A percentile compares a stretch with the other conserved stretches of the same genome.
Evolutionary conservation across 1,140 invertebrate genomes (phyloP).

Genomic region (Drosophila baimaii): DNA sequence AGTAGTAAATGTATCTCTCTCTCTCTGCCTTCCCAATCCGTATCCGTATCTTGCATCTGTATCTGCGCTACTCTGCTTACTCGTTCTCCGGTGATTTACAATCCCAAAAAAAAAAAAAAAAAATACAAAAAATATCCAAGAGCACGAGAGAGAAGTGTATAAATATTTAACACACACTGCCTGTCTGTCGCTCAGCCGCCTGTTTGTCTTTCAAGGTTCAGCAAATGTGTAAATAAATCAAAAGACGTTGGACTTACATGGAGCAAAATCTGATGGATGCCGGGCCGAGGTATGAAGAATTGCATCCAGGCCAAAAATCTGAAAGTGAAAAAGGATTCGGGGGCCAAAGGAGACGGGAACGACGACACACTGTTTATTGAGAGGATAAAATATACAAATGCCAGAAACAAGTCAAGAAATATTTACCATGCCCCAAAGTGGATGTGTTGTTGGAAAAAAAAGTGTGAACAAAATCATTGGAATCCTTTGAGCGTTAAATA

Average conservation of each 20-base stretch:
- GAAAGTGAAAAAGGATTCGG: conserved; percentile 4
- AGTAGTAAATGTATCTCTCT: not conserved
- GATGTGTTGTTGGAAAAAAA: not conserved
- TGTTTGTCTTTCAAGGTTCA: conserved; percentile 52
- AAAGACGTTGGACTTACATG: conserved; percentile 43
- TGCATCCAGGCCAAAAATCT: conserved; percentile 7
- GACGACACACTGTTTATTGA: not conserved
- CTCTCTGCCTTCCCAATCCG: not conserved
- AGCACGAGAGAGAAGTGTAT: conserved; percentile 20
- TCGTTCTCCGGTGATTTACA: conserved; percentile 60
- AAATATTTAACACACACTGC: conserved; percentile 48
- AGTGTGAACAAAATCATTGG: not conserved
- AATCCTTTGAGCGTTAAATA: not conserved
- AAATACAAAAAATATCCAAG: conserved; percentile 6
- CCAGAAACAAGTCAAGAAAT: not conserved
- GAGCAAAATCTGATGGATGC: conserved; percentile 34
- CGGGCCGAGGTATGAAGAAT: conserved; percentile 21
- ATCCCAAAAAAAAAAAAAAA: conserved; percentile 25
- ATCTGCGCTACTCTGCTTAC: conserved; percentile 33
- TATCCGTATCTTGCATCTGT: conserved; percentile 49
- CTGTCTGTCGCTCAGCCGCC: conserved; percentile 16
- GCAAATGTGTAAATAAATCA: conserved; percentile 56
- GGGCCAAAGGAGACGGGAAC: not conserved
- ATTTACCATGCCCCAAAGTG: not conserved
- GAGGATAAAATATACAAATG: conserved; percentile 2